Evolutionary conservation across 2,113 vertebrate species (phyloP).

Genomic region (Choloepus hoffmanni): DNA sequence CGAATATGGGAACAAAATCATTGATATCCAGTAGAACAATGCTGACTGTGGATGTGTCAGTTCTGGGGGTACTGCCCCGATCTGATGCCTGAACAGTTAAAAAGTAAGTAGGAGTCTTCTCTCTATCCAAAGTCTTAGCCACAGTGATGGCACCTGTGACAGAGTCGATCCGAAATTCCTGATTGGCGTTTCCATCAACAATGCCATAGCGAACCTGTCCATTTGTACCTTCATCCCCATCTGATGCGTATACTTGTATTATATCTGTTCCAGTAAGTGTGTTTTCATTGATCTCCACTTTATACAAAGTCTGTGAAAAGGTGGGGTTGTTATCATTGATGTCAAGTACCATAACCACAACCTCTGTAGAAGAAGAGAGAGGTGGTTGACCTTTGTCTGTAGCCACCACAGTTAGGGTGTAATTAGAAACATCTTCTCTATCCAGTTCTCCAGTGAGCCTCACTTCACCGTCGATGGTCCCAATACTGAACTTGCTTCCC

Average conservation of each 20-base stretch:
- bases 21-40: conserved; percentile 93
- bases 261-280: conserved; percentile 94
- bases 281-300: conserved; percentile 93
- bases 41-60: conserved; percentile 90
- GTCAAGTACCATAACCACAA: conserved; percentile 93
- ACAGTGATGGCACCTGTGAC: conserved; percentile 95
- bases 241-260: conserved; percentile 91
- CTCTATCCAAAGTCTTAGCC: conserved; percentile 94
- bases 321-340: conserved; percentile 96
- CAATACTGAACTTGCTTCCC: conserved; percentile 92
- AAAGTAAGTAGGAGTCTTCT: conserved; percentile 88
- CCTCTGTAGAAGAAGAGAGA: conserved; percentile 92
- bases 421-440: conserved; percentile 94
- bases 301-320: conserved; percentile 93
- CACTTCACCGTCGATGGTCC: conserved; percentile 93
- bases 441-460: conserved; percentile 93
- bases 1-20: conserved; percentile 93
- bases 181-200: conserved; percentile 85
- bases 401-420: conserved; percentile 93
- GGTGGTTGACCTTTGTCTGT: conserved; percentile 95
- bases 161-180: conserved; percentile 94
- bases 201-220: conserved; percentile 96
- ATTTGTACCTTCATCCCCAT: conserved; percentile 94
- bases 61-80: conserved; percentile 93
- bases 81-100: conserved; percentile 93